Percentiles rank a stretch among this genome's conserved stretches.
Evolutionary conservation across 2,888 invertebrate genomes (phyloP).

Genomic region (Heliconius aoede): DNA sequence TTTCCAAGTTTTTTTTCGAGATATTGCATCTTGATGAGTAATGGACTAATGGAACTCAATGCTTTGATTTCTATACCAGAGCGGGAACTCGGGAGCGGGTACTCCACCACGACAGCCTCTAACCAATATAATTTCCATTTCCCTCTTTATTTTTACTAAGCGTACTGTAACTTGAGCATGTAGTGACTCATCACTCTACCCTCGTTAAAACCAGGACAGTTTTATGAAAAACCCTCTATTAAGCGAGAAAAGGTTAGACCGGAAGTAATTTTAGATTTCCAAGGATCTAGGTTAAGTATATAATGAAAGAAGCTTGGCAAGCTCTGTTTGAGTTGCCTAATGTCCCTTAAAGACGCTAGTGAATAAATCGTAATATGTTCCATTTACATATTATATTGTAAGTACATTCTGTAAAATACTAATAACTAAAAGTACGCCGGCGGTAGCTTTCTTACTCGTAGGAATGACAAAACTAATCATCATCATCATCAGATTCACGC

Average conservation of each 20-base stretch:
- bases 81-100: no score
- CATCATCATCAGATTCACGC: no score
- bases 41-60: no score
- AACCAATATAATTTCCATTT: neutral
- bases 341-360: conserved; percentile 2
- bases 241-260: neutral
- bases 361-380: neutral
- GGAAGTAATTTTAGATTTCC: conserved; percentile 10
- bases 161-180: neutral
- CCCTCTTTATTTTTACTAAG: no score
- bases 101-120: no score
- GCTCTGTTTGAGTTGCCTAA: conserved; percentile 3
- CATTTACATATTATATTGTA: neutral
- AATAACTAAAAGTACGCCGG: no score
- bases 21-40: no score
- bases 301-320: conserved; percentile 22
- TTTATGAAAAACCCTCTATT: neutral
- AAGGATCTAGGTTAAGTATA: conserved; percentile 27
- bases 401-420: no score
- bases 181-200: conserved; percentile 3
- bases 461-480: no score
- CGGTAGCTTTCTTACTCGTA: no score
- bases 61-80: no score
- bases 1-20: no score
- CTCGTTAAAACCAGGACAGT: neutral